Evolutionary conservation across 2,888 invertebrate species (phyloP), one percentile per base, ranked within the genome.

Genomic region (Nysson spinosus): DNA sequence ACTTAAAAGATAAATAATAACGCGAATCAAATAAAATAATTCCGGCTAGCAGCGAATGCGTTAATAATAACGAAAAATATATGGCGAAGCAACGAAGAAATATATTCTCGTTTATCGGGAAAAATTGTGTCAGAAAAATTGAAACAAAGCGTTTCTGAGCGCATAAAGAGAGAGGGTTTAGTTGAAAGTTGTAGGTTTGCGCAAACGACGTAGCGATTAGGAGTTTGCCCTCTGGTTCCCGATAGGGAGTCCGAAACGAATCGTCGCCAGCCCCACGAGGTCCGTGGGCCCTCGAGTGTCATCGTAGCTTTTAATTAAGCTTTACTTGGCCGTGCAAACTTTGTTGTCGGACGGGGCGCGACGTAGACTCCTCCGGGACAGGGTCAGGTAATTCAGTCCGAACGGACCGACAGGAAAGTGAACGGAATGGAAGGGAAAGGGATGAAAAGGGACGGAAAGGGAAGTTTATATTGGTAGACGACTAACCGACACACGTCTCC

Each of bases 301-400:
- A 68, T 74, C 69, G 76, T 72, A 72, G 77, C 76, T 76, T 76
- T 75, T 77, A 76, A 76, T 76, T 76, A 76, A 76, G 76, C 75
- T 76, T 72, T 71, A 66, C 73, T 76, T 60, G 73, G 42, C 62
- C 56, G 72, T 65, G 72, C 62, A 74, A 77, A 79, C 69, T 75
- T 74, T 69, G 69, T 68, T 64, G 72, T 65, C 62, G 69, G 56
- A 72, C 66, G 60, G 55, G n/a, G n/a, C 54, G 47, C 54, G 54
- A 42, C 44, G 52, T 51, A 66, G 70, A 67, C 75, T 75, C 70
- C 76, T 71, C 61, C 44, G 76, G 76, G 73, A 77, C 60, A 55
- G 58, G 58, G 66, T 56, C 73, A 66, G 71, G 65, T 76, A 75
- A 75, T 75, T 75, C 76, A 62, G 76, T 72, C 68, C 60, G 72